These are phyloP conservation scores for Caenorhabditis uteleia DNA, from an alignment of 2,888 invertebrate genomes.

Conservation along the genomic window DNA sequence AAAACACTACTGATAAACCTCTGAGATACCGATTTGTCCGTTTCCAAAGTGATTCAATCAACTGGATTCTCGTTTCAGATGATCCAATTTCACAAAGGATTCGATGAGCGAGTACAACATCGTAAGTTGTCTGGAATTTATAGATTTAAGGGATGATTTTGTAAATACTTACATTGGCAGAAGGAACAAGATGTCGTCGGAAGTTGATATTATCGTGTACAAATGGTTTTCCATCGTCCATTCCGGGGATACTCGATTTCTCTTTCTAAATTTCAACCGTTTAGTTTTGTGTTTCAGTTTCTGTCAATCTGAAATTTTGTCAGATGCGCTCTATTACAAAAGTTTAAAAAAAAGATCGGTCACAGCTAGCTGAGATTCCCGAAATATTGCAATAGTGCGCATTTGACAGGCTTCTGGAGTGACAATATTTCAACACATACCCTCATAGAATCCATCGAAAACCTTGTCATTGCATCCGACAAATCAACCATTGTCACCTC, in stretches of 20 bases:
- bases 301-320: too few relatives aligned
- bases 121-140: slow-evolving; percentile 57
- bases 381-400: too few relatives aligned
- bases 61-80: slow-evolving; percentile 50
- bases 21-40: slow-evolving; percentile 60
- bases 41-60: slow-evolving; percentile 59
- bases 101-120: slow-evolving; percentile 64
- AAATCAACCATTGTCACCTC: slow-evolving; percentile 87
- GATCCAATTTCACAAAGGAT: slow-evolving; percentile 57
- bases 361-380: too few relatives aligned
- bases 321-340: too few relatives aligned
- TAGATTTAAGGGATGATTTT: slow-evolving; percentile 4
- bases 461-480: slow-evolving; percentile 82
- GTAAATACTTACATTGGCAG: slow-evolving; percentile 25
- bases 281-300: too few relatives aligned
- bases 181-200: slow-evolving; percentile 58
- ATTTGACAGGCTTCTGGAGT: neutral
- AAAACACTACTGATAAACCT: slow-evolving; percentile 3
- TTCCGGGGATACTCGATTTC: too few relatives aligned
- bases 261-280: too few relatives aligned
- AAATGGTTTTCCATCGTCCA: slow-evolving; percentile 36
- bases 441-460: slow-evolving; percentile 71
- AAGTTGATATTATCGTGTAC: slow-evolving; percentile 57
- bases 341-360: too few relatives aligned
- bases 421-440: too few relatives aligned